These are phyloP conservation scores for Orestias chungarensis DNA, from an alignment of 2,797 vertebrate genomes.

Conservation along the genomic window DNA sequence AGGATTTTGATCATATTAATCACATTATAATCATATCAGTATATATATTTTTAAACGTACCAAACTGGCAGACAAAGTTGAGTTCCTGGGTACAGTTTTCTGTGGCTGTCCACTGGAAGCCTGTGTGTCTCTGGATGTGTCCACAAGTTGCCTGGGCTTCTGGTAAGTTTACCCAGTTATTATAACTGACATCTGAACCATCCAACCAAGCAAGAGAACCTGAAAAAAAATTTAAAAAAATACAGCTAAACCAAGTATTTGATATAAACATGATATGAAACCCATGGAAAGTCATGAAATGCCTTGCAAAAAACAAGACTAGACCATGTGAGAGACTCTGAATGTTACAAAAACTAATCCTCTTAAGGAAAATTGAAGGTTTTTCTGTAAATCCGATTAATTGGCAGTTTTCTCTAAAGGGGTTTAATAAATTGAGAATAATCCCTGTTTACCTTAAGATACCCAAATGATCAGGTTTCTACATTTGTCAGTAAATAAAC, in stretches of 20 bases:
- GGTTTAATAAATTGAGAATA: slow-evolving; percentile 30
- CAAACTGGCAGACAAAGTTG: slow-evolving; percentile 90
- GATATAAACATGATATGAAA: background rate
- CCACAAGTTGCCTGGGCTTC: slow-evolving; percentile 75
- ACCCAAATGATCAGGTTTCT: slow-evolving; percentile 24
- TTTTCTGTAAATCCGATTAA: slow-evolving; percentile 52
- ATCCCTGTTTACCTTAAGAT: slow-evolving; percentile 46
- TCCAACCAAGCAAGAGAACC: slow-evolving; percentile 89
- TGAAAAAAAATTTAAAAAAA: slow-evolving; percentile 46
- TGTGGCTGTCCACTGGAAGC: slow-evolving; percentile 84
- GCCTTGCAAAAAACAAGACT: background rate
- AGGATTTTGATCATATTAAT: background rate
- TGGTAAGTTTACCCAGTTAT: slow-evolving; percentile 81
- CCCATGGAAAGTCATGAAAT: background rate
- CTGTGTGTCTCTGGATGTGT: slow-evolving; percentile 81
- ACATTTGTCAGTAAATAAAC: slow-evolving; percentile 32
- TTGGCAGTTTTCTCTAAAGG: slow-evolving; percentile 39
- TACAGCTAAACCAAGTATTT: background rate
- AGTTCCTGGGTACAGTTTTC: slow-evolving; percentile 87
- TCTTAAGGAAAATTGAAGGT: slow-evolving; percentile 43
- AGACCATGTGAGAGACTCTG: background rate
- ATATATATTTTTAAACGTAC: slow-evolving; percentile 64
- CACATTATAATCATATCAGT: background rate
- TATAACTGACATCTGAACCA: slow-evolving; percentile 86
- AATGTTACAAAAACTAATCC: slow-evolving; percentile 24